phyloP scores from a whole-genome alignment of 2,888 invertebrate genomes.

The Ennomos erosarius region DNA sequence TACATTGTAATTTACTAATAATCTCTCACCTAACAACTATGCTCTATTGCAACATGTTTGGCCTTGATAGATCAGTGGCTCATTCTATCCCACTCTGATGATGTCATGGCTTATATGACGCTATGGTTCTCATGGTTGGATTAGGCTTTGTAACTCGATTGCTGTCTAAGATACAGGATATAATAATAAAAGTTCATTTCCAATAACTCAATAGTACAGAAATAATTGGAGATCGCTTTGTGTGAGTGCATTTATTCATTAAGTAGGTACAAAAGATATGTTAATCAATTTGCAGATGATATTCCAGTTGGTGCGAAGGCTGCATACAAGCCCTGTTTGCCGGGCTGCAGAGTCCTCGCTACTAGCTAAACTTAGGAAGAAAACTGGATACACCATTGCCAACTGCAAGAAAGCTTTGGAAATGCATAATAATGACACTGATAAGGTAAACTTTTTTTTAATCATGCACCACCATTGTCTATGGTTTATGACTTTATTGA shows the following conservation, averaged over 20 bases:
- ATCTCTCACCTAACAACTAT: conserved; percentile 18
- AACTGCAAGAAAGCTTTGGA: conserved; percentile 98
- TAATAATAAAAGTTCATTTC: too few species aligned
- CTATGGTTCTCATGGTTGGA: conserved; percentile 13
- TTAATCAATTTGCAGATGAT: conserved; percentile 82
- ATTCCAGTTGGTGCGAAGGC: conserved; percentile 84
- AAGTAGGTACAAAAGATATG: conserved; percentile 23
- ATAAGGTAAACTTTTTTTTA: conserved; percentile 81
- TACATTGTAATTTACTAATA: conserved; percentile 21
- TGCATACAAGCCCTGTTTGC: conserved; percentile 83
- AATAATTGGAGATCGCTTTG: conserved; percentile 13
- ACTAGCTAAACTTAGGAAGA: conserved; percentile 94
- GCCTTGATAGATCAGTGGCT: conserved; percentile 51
- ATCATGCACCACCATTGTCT: too few species aligned
- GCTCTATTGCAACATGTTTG: conserved; percentile 34
- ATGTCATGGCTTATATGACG: conserved; percentile 50
- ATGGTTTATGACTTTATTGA: too few species aligned
- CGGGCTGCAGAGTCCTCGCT: conserved; percentile 89
- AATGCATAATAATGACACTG: conserved; percentile 93
- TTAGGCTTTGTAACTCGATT: conserved; percentile 15
- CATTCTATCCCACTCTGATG: conserved; percentile 51
- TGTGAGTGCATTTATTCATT: conserved; percentile 30
- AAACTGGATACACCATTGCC: conserved; percentile 97
- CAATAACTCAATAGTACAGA: too few species aligned
- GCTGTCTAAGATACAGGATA: conserved; percentile 1